Percentiles rank a stretch among this genome's conserved stretches.
Evolutionary conservation across 2,113 vertebrate species (phyloP).

Genomic region (Odocoileus hemionus): DNA sequence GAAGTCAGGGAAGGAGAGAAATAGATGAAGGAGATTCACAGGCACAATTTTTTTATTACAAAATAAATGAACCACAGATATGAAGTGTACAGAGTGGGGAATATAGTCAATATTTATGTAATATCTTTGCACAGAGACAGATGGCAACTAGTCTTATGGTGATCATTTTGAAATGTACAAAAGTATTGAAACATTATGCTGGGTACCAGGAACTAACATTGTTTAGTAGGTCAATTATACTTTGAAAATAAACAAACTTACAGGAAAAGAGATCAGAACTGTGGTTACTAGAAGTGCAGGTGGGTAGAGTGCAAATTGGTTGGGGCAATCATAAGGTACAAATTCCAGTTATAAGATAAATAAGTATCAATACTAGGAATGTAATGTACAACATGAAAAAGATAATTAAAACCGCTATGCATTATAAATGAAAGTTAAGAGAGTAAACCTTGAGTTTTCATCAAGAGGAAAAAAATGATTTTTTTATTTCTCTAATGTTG

Average conservation of each 20-base stretch:
- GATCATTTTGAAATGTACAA: not conserved
- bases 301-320: not conserved
- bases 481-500: not conserved
- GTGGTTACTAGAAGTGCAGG: not conserved
- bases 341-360: not conserved
- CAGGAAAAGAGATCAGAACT: not conserved
- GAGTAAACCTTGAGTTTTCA: not conserved
- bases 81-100: not conserved
- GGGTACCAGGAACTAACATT: not conserved
- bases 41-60: fast-evolving
- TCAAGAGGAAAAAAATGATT: not conserved
- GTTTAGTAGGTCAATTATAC: not conserved
- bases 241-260: not conserved
- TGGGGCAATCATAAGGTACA: too few relatives aligned
- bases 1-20: not conserved
- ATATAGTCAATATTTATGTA: fast-evolving
- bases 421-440: not conserved
- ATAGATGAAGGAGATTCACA: fast-evolving
- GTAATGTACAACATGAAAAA: not conserved
- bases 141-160: not conserved
- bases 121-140: not conserved
- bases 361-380: not conserved
- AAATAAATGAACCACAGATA: not conserved
- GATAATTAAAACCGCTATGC: not conserved
- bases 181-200: not conserved